Conservation (phyloP, 2,797 vertebrate species). For the Varecia variegata region DNA sequence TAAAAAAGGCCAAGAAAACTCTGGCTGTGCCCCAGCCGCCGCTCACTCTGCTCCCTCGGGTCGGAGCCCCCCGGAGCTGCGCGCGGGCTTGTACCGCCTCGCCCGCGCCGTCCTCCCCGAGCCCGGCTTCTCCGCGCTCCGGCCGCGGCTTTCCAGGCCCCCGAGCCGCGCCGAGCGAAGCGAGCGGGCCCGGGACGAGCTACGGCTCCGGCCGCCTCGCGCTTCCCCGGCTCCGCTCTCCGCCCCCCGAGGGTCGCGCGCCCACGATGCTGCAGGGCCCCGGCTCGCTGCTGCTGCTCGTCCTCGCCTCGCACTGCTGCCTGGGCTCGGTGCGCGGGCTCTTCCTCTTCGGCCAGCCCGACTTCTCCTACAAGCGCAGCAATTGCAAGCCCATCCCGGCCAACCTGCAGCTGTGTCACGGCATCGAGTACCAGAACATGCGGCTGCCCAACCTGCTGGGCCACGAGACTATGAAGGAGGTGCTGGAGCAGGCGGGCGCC, state of each 20-base stretch:
- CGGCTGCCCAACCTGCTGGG: slow-evolving; percentile 97
- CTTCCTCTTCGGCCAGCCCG: slow-evolving; percentile 92
- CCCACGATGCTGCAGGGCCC: slow-evolving; percentile 81
- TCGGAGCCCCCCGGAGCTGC: slow-evolving; percentile 69
- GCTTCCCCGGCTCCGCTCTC: slow-evolving; percentile 2
- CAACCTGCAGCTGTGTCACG: slow-evolving; percentile 92
- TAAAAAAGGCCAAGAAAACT: slow-evolving; percentile 83
- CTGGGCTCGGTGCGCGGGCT: slow-evolving; percentile 88
- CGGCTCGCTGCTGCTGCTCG: slow-evolving; percentile 80
- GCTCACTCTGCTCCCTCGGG: slow-evolving; percentile 76
- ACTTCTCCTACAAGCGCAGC: slow-evolving; percentile 92
- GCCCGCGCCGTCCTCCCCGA: not conserved
- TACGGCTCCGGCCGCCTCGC: not conserved
- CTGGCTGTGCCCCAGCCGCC: slow-evolving; percentile 71
- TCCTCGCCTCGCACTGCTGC: slow-evolving; percentile 84
- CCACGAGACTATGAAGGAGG: slow-evolving; percentile 97
- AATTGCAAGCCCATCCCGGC: slow-evolving; percentile 95
- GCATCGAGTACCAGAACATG: slow-evolving; percentile 97
- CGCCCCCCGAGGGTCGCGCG: not conserved
- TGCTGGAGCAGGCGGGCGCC: slow-evolving; percentile 95
- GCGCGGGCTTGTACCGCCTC: slow-evolving; percentile 52
- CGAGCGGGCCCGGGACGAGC: slow-evolving; percentile 11
- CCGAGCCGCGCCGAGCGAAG: not conserved
- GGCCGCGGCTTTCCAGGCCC: not conserved
- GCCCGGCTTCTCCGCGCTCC: not conserved